phyloP scores from a whole-genome alignment of 2,888 invertebrate genomes.

The Dione juno region DNA sequence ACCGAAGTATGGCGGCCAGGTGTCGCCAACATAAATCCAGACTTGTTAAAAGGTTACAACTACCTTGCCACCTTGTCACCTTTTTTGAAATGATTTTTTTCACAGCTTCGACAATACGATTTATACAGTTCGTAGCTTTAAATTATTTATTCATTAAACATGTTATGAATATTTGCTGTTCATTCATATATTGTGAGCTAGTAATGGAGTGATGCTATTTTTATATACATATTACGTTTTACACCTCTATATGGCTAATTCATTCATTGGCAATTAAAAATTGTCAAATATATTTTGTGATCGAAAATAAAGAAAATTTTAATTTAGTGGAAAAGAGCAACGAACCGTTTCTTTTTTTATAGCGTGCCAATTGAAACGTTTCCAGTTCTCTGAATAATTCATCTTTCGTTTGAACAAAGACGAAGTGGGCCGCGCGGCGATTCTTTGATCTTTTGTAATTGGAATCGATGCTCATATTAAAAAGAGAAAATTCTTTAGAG shows the following conservation, averaged over 20 bases:
- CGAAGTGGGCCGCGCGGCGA: conserved; percentile 82
- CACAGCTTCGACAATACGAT: conserved; percentile 21
- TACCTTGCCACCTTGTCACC: conserved; percentile 51
- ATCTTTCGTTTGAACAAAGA: conserved; percentile 84
- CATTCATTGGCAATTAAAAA: conserved; percentile 42
- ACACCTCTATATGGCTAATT: conserved; percentile 8
- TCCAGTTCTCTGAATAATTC: conserved; percentile 84
- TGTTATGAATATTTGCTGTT: conserved; percentile 5
- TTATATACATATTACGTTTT: neutral
- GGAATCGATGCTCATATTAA: conserved; percentile 84
- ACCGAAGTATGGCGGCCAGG: conserved; percentile 60
- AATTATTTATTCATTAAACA: conserved; percentile 13
- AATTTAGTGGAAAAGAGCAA: conserved; percentile 81
- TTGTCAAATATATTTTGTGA: conserved; percentile 63
- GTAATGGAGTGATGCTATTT: neutral
- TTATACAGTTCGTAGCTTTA: neutral
- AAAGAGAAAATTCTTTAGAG: conserved; percentile 79
- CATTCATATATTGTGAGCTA: conserved; percentile 1
- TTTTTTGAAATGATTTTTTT: conserved; percentile 48
- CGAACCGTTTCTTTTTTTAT: conserved; percentile 83
- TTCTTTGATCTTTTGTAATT: conserved; percentile 85
- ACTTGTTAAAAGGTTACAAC: conserved; percentile 67
- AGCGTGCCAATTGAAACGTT: conserved; percentile 84
- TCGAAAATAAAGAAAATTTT: conserved; percentile 79
- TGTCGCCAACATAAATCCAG: conserved; percentile 73